A percentile compares a stretch with the other conserved stretches of the same genome.
phyloP scores from a whole-genome alignment of 1,140 invertebrate species.

The Bursaphelenchus mucronatus region DNA sequence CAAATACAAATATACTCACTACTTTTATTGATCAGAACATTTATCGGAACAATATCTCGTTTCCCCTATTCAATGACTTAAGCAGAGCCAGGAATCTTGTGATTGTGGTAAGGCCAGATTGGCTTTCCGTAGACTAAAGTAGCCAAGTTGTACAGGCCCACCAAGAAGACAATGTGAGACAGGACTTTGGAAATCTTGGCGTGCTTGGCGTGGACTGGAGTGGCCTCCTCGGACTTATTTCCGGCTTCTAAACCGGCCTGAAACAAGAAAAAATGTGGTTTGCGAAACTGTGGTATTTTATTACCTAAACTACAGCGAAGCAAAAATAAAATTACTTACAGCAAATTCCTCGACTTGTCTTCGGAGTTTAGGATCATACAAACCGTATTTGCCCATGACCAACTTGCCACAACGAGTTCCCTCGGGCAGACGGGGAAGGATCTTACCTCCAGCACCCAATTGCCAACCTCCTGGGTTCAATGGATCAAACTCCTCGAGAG shows the following conservation, averaged over 20 bases:
- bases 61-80: no score
- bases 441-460: slow-evolving; percentile 55
- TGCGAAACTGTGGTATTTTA: no score
- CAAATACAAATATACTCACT: no score
- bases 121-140: slow-evolving; percentile 41
- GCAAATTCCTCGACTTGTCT: slow-evolving; percentile 44
- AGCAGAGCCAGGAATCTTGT: slow-evolving; percentile 30
- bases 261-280: slow-evolving; percentile 16
- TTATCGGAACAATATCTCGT: no score
- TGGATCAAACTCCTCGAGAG: slow-evolving; percentile 50
- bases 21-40: no score
- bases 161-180: slow-evolving; percentile 31
- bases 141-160: slow-evolving; percentile 47
- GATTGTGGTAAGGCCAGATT: slow-evolving; percentile 36
- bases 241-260: slow-evolving; percentile 51
- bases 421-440: slow-evolving; percentile 59
- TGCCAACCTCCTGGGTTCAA: slow-evolving; percentile 53
- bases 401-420: slow-evolving; percentile 56
- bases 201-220: slow-evolving; percentile 32
- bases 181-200: slow-evolving; percentile 42
- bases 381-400: slow-evolving; percentile 60
- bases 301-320: background rate
- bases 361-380: slow-evolving; percentile 52
- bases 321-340: slow-evolving; percentile 38
- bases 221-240: slow-evolving; percentile 50